phyloP scores from a whole-genome alignment of 2,888 invertebrate species.

The Gibbula magus region DNA sequence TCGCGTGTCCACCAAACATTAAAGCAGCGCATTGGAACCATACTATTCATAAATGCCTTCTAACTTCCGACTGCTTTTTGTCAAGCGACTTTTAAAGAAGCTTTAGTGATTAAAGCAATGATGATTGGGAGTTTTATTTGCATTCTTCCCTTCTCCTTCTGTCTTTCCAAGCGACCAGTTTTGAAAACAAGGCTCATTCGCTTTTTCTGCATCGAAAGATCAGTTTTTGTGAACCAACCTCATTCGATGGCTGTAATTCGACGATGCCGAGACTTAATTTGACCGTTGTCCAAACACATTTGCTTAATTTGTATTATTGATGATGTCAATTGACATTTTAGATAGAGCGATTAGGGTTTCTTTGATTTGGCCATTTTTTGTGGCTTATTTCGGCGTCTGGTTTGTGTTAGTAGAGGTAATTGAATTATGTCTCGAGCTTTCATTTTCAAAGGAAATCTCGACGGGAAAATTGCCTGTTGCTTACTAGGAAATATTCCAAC shows the following conservation, averaged over 20 bases:
- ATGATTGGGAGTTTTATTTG: background rate
- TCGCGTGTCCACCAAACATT: background rate
- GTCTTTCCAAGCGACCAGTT: too few species aligned
- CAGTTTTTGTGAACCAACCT: background rate
- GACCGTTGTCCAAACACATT: slow-evolving; percentile 18
- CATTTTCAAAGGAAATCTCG: background rate
- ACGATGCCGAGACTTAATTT: background rate
- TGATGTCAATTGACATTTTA: slow-evolving; percentile 11
- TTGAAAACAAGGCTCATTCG: too few species aligned
- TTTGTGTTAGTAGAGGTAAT: background rate
- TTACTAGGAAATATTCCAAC: background rate
- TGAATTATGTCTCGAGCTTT: background rate
- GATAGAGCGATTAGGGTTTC: slow-evolving; percentile 5
- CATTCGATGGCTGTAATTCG: background rate
- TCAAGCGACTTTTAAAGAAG: background rate
- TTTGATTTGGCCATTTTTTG: slow-evolving; percentile 18
- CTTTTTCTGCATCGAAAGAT: too few species aligned
- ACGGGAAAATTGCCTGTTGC: background rate
- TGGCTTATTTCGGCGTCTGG: slow-evolving; percentile 1
- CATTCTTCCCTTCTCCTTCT: too few species aligned
- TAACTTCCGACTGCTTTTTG: background rate
- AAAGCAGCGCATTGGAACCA: background rate
- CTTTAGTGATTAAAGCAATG: background rate
- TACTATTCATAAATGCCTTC: slow-evolving; percentile 3
- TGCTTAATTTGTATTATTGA: slow-evolving; percentile 21